Evolutionary conservation across 2,113 vertebrate species (phyloP).

Genomic region (Genyomyrus donnyi): DNA sequence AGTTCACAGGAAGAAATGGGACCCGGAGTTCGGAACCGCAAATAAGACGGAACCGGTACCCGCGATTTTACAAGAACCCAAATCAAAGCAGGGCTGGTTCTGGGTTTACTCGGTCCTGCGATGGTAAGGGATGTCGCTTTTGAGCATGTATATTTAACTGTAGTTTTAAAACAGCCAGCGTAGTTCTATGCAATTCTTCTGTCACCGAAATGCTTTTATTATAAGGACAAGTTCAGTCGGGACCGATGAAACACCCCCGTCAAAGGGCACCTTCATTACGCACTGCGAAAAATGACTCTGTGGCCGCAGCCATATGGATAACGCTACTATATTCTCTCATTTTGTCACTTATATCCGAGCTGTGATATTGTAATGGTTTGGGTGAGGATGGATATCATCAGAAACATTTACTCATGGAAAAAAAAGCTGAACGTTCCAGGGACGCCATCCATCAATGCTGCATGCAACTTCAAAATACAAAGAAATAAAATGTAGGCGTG

Average conservation of each 20-base stretch:
- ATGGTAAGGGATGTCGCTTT: background rate
- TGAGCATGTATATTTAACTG: background rate
- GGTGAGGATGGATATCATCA: background rate
- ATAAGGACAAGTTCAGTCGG: background rate
- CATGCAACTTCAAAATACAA: background rate
- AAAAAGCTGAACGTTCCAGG: background rate
- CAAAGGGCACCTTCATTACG: background rate
- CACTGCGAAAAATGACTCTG: background rate
- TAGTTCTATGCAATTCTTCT: background rate
- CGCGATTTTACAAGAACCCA: background rate
- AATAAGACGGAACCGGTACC: background rate
- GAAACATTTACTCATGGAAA: background rate
- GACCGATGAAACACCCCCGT: background rate
- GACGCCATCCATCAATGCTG: background rate
- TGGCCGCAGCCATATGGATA: background rate
- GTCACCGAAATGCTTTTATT: background rate
- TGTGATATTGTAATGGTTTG: background rate
- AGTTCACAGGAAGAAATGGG: background rate
- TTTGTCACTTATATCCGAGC: background rate
- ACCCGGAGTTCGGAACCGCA: background rate
- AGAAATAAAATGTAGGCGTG: background rate
- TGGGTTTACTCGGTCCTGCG: background rate
- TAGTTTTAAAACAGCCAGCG: background rate
- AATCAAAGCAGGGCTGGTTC: background rate
- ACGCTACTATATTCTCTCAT: background rate